Conservation (phyloP, 2,797 vertebrate species). For the Heterohyrax brucei region DNA sequence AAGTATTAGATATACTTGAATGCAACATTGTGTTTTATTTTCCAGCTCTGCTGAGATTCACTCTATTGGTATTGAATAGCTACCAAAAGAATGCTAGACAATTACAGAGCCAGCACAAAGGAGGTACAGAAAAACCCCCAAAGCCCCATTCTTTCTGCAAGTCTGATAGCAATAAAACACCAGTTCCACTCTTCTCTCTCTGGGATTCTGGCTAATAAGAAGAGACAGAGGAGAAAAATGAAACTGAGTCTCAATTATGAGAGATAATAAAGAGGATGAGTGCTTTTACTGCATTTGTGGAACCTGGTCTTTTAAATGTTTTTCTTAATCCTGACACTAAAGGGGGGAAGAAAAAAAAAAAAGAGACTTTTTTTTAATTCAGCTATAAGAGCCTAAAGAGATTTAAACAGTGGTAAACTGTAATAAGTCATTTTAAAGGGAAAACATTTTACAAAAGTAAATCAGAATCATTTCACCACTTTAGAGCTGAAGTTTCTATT, state of each 20-base stretch:
- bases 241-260: conserved; percentile 76
- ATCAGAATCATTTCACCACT: conserved; percentile 75
- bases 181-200: conserved; percentile 77
- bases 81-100: conserved; percentile 52
- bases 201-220: conserved; percentile 77
- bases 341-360: conserved; percentile 80
- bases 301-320: conserved; percentile 68
- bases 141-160: conserved; percentile 67
- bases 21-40: conserved; percentile 76
- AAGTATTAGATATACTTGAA: conserved; percentile 77
- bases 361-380: conserved; percentile 57
- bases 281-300: conserved; percentile 65
- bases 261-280: conserved; percentile 37
- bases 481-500: conserved; percentile 85
- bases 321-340: conserved; percentile 76
- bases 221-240: conserved; percentile 57
- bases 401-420: conserved; percentile 70
- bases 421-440: conserved; percentile 83
- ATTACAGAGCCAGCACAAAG: conserved; percentile 39
- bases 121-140: conserved; percentile 76
- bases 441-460: conserved; percentile 85
- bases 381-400: conserved; percentile 74
- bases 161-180: conserved; percentile 78
- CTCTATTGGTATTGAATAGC: conserved; percentile 77
- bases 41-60: conserved; percentile 76